Evolutionary conservation across 2,888 invertebrate genomes (phyloP).

Genomic region (Metallyticus violacea): DNA sequence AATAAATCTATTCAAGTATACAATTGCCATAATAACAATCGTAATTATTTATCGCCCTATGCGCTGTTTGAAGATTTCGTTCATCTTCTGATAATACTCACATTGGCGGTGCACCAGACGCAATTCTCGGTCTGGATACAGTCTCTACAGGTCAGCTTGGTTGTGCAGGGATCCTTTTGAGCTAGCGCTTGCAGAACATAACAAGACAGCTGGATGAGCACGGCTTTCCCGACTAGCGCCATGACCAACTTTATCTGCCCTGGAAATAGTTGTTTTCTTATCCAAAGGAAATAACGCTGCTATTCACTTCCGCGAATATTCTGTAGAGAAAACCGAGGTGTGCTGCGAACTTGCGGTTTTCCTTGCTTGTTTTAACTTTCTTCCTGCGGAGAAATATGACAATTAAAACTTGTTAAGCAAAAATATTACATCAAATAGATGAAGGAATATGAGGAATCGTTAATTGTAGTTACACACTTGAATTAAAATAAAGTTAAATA

Average conservation of each 20-base stretch:
- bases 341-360: neutral
- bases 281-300: neutral
- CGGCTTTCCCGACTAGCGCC: neutral
- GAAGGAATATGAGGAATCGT: neutral
- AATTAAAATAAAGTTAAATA: too few relatives aligned
- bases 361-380: neutral
- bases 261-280: neutral
- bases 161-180: neutral
- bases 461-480: too few relatives aligned
- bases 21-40: too few relatives aligned
- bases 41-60: too few relatives aligned
- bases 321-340: neutral
- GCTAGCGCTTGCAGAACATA: neutral
- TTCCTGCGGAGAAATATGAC: neutral
- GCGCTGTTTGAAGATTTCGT: too few relatives aligned
- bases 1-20: too few relatives aligned
- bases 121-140: neutral
- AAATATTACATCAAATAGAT: neutral
- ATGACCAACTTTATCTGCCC: neutral
- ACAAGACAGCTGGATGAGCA: neutral
- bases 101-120: neutral
- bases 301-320: neutral
- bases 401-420: neutral
- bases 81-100: too few relatives aligned
- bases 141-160: neutral